Evolutionary conservation across 35 echinoderm and acorn worm species (phyloP), one percentile per base, ranked within the genome.

Genomic region (Eucidaris tribuloides): DNA sequence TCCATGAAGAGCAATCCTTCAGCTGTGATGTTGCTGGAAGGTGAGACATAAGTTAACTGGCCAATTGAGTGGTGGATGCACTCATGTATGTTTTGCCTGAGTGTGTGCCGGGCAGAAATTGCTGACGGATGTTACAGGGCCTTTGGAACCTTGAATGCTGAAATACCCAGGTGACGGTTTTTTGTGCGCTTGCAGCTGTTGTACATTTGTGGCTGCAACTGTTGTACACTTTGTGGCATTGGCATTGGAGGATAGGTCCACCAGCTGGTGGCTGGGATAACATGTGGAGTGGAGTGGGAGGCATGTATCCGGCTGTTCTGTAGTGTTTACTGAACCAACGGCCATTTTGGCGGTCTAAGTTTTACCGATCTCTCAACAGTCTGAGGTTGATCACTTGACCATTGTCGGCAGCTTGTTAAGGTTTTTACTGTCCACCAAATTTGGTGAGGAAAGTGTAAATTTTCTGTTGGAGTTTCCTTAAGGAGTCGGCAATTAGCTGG

Each of bases 1-100:
- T 88, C 76, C 85, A 88, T 88, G 28, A 88, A 88, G 33, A 39
- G 49, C 20, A 88, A 62, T 37, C 85, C 85, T 62, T 88, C 85
- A 34, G 85, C 58, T 79, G 85, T 88, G 33, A 88, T 66, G 25
- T 36, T 74, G 15, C 15, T 23, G 24, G 68, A 74, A 42, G 68
- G 7, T 74, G 25, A 15, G 68, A 22, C 25, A 40, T 27, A 5
- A 74, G 37, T 13, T 40, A 20, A 74, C 11, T 13, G 68, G 68
- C 68, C 68, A 74, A 40, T 74, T 74, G 15, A 74, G 34, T 35
- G 68, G 38, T 74, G 0, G 68, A 64, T 64, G n/a, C n/a, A n/a
- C 37, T 11, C 61, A 15, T 2, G 68, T 14, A 37, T 38, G 2
- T 7, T 35, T 31, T 30, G 64, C 58, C 22, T 6, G 32, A 20